These are phyloP conservation scores for Magallana gigas DNA, from an alignment of 1,140 invertebrate genomes.

Conservation along the genomic window DNA sequence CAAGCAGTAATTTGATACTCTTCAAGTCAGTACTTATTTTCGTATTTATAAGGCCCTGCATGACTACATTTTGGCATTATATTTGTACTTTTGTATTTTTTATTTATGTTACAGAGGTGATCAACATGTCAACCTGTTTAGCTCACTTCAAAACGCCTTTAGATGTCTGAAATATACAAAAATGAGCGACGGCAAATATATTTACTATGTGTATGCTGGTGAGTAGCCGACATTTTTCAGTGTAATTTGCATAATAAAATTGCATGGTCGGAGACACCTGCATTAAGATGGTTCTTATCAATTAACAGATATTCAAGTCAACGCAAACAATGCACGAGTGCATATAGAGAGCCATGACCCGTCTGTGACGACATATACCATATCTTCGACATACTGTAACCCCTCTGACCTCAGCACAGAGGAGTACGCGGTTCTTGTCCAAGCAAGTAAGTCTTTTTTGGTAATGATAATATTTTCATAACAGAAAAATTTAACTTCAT, in stretches of 20 bases:
- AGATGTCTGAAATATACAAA: conserved; percentile 49
- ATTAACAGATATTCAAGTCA: conserved; percentile 15
- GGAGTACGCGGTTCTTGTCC: conserved; percentile 25
- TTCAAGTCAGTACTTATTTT: conserved; percentile 38
- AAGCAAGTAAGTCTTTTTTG: not conserved
- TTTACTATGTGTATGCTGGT: conserved; percentile 47
- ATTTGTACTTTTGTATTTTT: not conserved
- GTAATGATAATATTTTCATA: no score
- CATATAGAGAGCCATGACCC: conserved; percentile 22
- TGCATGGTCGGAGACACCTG: not conserved
- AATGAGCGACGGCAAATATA: conserved; percentile 40
- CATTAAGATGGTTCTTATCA: no score
- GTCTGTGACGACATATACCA: conserved; percentile 28
- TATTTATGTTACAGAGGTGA: conserved; percentile 33
- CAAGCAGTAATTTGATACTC: conserved; percentile 36
- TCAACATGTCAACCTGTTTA: conserved; percentile 36
- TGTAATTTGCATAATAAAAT: not conserved
- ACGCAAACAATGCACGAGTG: conserved; percentile 6
- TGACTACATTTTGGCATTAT: no score
- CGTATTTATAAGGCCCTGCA: not conserved
- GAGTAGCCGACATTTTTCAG: conserved; percentile 6
- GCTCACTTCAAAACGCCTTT: conserved; percentile 42
- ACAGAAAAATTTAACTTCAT: no score
- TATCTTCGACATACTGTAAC: conserved; percentile 19
- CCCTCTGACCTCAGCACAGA: conserved; percentile 30